Evolutionary conservation across 2,888 invertebrate genomes (phyloP).

Genomic region (Xestia c-nigrum): DNA sequence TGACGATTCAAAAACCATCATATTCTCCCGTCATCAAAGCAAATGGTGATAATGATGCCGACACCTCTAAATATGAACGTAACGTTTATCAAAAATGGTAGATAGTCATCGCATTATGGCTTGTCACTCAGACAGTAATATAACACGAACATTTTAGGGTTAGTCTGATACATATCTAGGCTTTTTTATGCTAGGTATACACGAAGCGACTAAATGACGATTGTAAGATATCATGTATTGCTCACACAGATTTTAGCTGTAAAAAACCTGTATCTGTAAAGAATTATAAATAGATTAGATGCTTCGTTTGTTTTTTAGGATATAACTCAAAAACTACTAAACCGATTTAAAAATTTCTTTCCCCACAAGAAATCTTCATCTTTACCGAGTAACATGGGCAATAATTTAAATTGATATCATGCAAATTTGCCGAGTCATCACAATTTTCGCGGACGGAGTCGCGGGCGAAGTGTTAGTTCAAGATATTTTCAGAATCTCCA

Average conservation of each 20-base stretch:
- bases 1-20: slow-evolving; percentile 16
- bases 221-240: neutral
- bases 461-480: too few species aligned
- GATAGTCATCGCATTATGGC: slow-evolving; percentile 36
- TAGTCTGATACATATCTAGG: neutral
- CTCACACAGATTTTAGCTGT: neutral
- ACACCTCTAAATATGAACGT: slow-evolving; percentile 1
- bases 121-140: slow-evolving; percentile 29
- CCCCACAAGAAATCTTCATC: too few species aligned
- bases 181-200: neutral
- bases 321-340: too few species aligned
- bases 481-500: neutral
- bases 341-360: too few species aligned
- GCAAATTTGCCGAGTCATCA: too few species aligned
- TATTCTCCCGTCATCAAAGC: neutral
- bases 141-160: slow-evolving; percentile 4
- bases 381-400: too few species aligned
- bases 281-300: too few species aligned
- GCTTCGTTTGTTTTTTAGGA: too few species aligned
- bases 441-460: too few species aligned
- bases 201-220: neutral
- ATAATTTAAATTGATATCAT: too few species aligned
- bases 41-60: neutral
- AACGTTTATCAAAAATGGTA: slow-evolving; percentile 21
- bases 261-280: too few species aligned